Evolutionary conservation across 2,113 vertebrate species (phyloP), one percentile per base, ranked within the genome.

Genomic region (Vimba vimba): DNA sequence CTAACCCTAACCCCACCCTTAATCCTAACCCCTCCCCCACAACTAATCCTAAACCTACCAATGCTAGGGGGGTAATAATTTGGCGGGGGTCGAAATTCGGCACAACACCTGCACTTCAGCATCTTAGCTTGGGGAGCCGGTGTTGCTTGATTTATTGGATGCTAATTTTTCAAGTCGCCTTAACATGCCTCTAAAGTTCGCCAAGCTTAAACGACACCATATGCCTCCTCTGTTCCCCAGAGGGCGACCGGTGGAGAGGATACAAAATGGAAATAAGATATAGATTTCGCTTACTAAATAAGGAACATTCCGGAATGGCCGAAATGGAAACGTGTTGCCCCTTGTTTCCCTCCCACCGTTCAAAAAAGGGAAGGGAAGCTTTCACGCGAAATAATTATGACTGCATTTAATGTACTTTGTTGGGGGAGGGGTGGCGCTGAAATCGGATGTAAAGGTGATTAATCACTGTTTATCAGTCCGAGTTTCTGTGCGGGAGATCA

Each of bases 401-500:
- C 91, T 92, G 91, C 92, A 93, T 94, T 95, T 95, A 93, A 95
- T 95, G 93, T 91, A 94, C 92, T 94, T 95, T 92, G 89, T 88
- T 87, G 89, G 71, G 92, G 90, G 90, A 86, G 92, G 93, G 92
- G 92, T 89, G 91, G 92, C 91, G 33, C 66, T 83, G 83, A 86
- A 89, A 89, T 89, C 88, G 83, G 83, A 94, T 93, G 92, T 94
- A 93, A 94, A 94, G 92, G 93, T 93, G 93, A 96, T 96, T 95
- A 96, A 95, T 96, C 95, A 95, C 94, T 94, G 94, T 95, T 96
- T 96, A 96, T 96, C 94, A 95, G 94, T 92, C 90, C 93, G 92
- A 93, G 93, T 94, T 94, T 95, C 94, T 95, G 93, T 92, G 93
- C 93, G 91, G 94, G 94, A 91, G 94, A 95, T 95, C 94, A 94